Conservation (phyloP, 2,797 vertebrate species). For the Selene dorsalis region DNA sequence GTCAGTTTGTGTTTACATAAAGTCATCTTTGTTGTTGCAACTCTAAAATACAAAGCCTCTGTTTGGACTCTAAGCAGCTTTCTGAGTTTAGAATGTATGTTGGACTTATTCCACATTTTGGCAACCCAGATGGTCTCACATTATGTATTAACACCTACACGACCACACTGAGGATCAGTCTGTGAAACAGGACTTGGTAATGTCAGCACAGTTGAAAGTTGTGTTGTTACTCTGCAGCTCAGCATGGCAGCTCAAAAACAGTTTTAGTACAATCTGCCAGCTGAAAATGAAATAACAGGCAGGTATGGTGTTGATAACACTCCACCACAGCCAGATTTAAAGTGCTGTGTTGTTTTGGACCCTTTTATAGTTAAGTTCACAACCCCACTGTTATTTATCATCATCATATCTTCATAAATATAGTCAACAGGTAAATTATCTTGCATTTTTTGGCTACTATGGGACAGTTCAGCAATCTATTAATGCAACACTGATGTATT, state of each 20-base stretch:
- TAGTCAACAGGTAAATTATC: not conserved
- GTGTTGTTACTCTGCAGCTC: not conserved
- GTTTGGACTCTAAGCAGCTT: not conserved
- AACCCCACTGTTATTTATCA: not conserved
- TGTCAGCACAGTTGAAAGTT: conserved; percentile 24
- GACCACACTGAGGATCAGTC: conserved; percentile 25
- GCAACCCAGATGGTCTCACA: not conserved
- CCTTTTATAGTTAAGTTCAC: not conserved
- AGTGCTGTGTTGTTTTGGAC: not conserved
- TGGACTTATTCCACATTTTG: not conserved
- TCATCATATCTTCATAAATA: not conserved
- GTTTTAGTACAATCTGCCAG: not conserved
- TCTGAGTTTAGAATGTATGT: not conserved
- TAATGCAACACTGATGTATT: not conserved
- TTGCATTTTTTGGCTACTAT: not conserved
- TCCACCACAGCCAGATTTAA: no score
- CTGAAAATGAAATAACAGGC: not conserved
- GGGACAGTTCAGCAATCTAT: not conserved
- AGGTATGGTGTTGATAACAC: no score
- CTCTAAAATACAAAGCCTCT: conserved; percentile 13
- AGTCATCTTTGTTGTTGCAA: not conserved
- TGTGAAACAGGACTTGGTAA: conserved; percentile 18
- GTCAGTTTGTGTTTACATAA: conserved; percentile 17
- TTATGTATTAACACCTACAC: conserved; percentile 23
- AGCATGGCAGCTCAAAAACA: not conserved